phyloP scores from a whole-genome alignment of 2,113 vertebrate species.

The Nannospalax galili region DNA sequence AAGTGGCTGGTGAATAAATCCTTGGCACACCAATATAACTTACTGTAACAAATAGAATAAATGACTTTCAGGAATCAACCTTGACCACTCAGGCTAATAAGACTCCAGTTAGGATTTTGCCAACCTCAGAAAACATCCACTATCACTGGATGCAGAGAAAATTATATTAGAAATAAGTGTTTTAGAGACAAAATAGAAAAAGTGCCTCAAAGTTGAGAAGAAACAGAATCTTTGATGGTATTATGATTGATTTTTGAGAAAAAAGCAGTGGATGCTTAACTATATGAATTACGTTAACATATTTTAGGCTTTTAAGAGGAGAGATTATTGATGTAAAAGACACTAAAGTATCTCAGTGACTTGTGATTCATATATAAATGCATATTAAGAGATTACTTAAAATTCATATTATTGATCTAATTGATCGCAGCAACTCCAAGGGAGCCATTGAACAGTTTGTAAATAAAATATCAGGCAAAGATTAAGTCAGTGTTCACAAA shows the following conservation, averaged over 20 bases:
- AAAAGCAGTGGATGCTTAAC: slow-evolving; percentile 64
- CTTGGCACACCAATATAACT: slow-evolving; percentile 70
- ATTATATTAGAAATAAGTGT: slow-evolving; percentile 74
- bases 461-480: slow-evolving; percentile 65
- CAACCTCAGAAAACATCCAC: slow-evolving; percentile 71
- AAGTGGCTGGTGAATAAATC: slow-evolving; percentile 76
- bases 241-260: slow-evolving; percentile 75
- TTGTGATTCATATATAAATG: slow-evolving; percentile 73
- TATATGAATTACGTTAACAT: slow-evolving; percentile 64
- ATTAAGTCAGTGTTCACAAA: slow-evolving; percentile 50
- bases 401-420: slow-evolving; percentile 79
- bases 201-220: slow-evolving; percentile 67
- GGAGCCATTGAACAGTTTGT: slow-evolving; percentile 56
- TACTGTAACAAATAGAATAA: slow-evolving; percentile 75
- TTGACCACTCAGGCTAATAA: slow-evolving; percentile 75
- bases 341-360: slow-evolving; percentile 34
- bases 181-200: slow-evolving; percentile 64
- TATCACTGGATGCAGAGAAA: slow-evolving; percentile 68
- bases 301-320: slow-evolving; percentile 50
- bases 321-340: slow-evolving; percentile 67
- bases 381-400: slow-evolving; percentile 74
- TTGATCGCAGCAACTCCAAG: slow-evolving; percentile 64
- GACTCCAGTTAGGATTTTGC: slow-evolving; percentile 72
- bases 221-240: slow-evolving; percentile 64
- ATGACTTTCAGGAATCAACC: slow-evolving; percentile 77